Evolutionary conservation across 2,888 invertebrate genomes (phyloP).

Genomic region (Eristalis arbustorum): DNA sequence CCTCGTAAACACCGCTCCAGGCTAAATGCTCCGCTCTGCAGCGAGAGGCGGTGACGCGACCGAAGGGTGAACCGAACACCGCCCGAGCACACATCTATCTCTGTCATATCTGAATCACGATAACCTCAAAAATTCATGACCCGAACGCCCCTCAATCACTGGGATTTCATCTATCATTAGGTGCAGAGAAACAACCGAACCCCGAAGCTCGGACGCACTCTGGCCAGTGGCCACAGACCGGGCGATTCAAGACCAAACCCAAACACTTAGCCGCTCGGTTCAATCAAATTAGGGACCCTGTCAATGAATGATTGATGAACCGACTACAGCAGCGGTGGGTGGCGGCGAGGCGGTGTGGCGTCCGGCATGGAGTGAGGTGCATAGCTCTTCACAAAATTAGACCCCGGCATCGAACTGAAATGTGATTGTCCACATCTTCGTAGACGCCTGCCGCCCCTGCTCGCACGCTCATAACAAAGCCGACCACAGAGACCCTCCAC

Average conservation of each 20-base stretch:
- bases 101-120: conserved; percentile 35
- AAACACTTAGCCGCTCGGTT: conserved; percentile 30
- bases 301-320: conserved; percentile 64
- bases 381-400: conserved; percentile 33
- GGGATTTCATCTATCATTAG: conserved; percentile 51
- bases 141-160: conserved; percentile 43
- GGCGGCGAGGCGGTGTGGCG: not conserved
- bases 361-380: not conserved
- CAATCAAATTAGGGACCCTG: conserved; percentile 64
- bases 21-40: conserved; percentile 22
- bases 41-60: not conserved
- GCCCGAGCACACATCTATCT: conserved; percentile 2
- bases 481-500: conserved; percentile 46
- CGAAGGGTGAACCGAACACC: not conserved
- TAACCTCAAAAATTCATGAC: conserved; percentile 42
- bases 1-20: conserved; percentile 31
- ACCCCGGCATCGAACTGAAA: conserved; percentile 24
- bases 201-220: not conserved
- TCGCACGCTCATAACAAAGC: conserved; percentile 39
- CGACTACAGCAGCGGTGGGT: conserved; percentile 9
- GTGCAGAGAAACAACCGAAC: conserved; percentile 19
- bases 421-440: conserved; percentile 36
- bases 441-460: not conserved
- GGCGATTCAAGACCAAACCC: not conserved
- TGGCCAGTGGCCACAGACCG: not conserved